Evolutionary conservation across 2,113 vertebrate species (phyloP).

Genomic region (Dromas ardeola): DNA sequence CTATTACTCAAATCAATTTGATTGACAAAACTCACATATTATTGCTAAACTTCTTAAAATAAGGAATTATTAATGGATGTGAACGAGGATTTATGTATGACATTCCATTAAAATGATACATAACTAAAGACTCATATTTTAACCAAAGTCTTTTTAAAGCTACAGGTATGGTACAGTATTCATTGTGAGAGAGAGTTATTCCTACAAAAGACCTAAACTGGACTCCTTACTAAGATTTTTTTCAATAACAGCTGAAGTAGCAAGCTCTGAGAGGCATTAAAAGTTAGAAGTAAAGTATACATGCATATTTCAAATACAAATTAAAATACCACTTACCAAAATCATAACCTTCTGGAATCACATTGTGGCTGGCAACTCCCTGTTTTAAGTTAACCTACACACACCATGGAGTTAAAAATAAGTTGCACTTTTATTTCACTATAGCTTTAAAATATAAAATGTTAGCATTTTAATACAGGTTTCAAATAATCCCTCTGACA

Average conservation of each 20-base stretch:
- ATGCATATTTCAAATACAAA: neutral
- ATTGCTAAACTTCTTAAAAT: neutral
- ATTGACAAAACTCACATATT: neutral
- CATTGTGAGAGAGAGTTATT: neutral
- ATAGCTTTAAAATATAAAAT: neutral
- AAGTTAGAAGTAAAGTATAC: neutral
- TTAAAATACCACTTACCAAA: slow-evolving; percentile 84
- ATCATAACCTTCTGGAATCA: slow-evolving; percentile 81
- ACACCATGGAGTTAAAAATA: neutral
- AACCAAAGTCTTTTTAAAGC: neutral
- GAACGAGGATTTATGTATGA: neutral
- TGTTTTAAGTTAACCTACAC: slow-evolving; percentile 81
- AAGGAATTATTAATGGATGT: neutral
- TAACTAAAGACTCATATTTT: neutral
- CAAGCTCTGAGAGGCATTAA: neutral
- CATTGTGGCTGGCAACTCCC: slow-evolving; percentile 77
- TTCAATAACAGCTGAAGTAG: neutral
- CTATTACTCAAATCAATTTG: neutral
- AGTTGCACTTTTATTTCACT: neutral
- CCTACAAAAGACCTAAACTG: neutral
- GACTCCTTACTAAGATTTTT: neutral
- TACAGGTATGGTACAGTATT: neutral
- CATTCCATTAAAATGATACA: neutral
- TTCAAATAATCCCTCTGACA: neutral
- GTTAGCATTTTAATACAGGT: neutral